A percentile compares a stretch with the other conserved stretches of the same genome.
phyloP scores from a whole-genome alignment of 2,113 vertebrate genomes.

The Procavia capensis region DNA sequence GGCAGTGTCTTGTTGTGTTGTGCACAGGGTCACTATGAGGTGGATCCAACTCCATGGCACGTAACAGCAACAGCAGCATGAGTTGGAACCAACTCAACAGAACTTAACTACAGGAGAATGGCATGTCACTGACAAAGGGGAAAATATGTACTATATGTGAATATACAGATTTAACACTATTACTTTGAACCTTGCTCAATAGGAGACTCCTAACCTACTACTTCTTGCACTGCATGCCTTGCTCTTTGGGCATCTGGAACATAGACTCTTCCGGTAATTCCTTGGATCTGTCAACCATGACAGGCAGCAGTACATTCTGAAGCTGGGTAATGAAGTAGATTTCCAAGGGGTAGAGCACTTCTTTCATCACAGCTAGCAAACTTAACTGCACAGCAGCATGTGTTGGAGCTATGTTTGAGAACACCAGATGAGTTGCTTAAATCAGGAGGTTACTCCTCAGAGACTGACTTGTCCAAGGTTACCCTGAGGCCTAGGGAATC shows the following conservation, averaged over 20 bases:
- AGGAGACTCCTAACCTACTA: background rate
- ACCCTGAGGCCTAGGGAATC: background rate
- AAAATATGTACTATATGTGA: background rate
- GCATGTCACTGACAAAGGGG: background rate
- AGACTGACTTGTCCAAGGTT: background rate
- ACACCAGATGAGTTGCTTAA: background rate
- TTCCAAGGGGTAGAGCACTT: background rate
- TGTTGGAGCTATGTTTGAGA: background rate
- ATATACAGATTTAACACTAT: background rate
- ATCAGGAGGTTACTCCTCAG: background rate
- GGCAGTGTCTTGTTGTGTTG: no score
- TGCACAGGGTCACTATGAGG: no score
- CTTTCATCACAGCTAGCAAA: background rate
- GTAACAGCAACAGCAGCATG: no score
- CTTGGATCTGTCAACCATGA: background rate
- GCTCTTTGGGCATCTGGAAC: background rate
- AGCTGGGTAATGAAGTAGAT: background rate
- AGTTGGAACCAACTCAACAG: no score
- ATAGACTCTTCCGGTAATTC: background rate
- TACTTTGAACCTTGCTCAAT: background rate
- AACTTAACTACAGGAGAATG: background rate
- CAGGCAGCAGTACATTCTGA: background rate
- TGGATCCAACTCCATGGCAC: no score
- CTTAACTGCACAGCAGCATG: background rate
- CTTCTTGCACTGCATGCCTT: background rate